Evolutionary conservation across 2,888 invertebrate genomes (phyloP).

Genomic region (Hartigia nigra): DNA sequence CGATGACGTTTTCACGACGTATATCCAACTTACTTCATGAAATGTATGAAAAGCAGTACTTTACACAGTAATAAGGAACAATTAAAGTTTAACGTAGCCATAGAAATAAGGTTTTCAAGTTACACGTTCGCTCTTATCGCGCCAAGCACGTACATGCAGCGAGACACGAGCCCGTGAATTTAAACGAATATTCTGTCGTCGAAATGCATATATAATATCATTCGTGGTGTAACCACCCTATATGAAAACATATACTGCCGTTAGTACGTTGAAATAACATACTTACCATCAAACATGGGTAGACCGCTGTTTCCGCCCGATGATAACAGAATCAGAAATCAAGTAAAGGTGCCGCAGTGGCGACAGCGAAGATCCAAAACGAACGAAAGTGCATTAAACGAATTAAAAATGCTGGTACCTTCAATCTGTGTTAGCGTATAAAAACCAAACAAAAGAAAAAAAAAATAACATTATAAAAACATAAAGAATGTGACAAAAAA

Average conservation of each 20-base stretch:
- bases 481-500: background rate
- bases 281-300: constrained; percentile 64
- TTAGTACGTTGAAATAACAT: background rate
- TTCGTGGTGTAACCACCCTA: background rate
- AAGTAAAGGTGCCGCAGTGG: constrained; percentile 46
- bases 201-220: background rate
- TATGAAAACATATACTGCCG: background rate
- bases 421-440: background rate
- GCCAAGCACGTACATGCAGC: too few species aligned
- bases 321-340: constrained; percentile 54
- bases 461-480: background rate
- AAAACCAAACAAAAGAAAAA: constrained; percentile 22
- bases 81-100: background rate
- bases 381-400: constrained; percentile 55
- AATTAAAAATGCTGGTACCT: constrained; percentile 35
- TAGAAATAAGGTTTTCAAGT: background rate
- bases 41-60: background rate
- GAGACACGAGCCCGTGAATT: too few species aligned
- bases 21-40: background rate
- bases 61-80: background rate
- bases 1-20: background rate
- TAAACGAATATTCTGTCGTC: too few species aligned
- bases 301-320: constrained; percentile 52
- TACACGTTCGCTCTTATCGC: background rate
- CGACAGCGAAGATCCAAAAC: constrained; percentile 45